phyloP scores from a whole-genome alignment of 2,888 invertebrate genomes.

The Eupithecia subumbrata region DNA sequence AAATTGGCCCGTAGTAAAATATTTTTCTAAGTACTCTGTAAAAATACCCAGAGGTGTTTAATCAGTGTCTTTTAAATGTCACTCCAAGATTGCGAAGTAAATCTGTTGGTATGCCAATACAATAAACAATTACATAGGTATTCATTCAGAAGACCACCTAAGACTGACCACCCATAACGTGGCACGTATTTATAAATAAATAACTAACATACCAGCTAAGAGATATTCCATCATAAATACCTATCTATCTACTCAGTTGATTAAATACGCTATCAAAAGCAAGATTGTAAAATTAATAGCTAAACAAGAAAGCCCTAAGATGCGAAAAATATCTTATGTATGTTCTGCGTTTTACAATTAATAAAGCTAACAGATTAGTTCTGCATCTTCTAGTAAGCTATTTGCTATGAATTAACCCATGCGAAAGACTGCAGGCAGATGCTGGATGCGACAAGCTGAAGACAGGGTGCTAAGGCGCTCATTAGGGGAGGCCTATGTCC shows the following conservation, averaged over 20 bases:
- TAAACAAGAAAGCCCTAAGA: background rate
- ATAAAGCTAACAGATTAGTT: too few species aligned
- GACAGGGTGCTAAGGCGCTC: too few species aligned
- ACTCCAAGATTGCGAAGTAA: too few species aligned
- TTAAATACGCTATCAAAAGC: background rate
- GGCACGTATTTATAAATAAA: slow-evolving; percentile 3
- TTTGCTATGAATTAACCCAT: too few species aligned
- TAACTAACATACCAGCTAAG: background rate
- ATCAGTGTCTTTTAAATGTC: background rate
- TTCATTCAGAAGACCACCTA: background rate
- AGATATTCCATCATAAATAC: background rate
- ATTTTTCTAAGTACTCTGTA: background rate
- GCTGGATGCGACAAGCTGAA: too few species aligned
- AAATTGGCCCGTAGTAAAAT: background rate
- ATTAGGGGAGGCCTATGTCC: too few species aligned
- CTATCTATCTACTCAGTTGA: background rate
- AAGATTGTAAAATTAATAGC: background rate
- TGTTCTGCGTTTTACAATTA: too few species aligned
- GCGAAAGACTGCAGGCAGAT: too few species aligned
- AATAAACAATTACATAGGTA: background rate
- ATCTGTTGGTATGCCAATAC: slow-evolving; percentile 1
- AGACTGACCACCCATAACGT: background rate
- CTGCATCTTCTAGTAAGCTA: too few species aligned
- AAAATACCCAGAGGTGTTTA: background rate
- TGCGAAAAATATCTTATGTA: background rate